Evolutionary conservation across 1,140 invertebrate species (phyloP).

Genomic region (Gyrodactylus salaris): DNA sequence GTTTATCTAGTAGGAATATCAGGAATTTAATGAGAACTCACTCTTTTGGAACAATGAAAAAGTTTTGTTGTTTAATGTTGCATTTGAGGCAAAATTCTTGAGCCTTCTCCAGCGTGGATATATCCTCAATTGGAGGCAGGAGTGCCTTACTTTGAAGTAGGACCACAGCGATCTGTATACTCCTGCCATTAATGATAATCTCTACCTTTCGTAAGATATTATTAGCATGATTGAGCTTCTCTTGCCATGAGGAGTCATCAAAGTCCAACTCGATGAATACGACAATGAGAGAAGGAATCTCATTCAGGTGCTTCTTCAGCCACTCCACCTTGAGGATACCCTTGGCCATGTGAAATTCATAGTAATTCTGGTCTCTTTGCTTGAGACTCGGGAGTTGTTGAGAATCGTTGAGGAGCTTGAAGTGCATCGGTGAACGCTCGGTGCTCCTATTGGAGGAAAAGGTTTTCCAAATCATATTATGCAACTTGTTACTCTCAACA

Average conservation of each 20-base stretch:
- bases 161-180: constrained; percentile 50
- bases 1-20: background rate
- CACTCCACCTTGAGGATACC: constrained; percentile 74
- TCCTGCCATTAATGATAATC: constrained; percentile 26
- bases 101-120: constrained; percentile 47
- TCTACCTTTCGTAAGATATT: constrained; percentile 44
- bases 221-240: constrained; percentile 63
- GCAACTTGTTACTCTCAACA: constrained; percentile 40
- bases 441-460: constrained; percentile 42
- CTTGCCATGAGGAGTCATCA: constrained; percentile 64
- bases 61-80: constrained; percentile 52
- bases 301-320: constrained; percentile 62
- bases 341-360: constrained; percentile 77
- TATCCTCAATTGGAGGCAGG: constrained; percentile 41
- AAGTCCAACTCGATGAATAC: constrained; percentile 85
- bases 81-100: constrained; percentile 51
- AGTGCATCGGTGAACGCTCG: constrained; percentile 45
- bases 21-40: background rate
- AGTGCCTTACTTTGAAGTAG: constrained; percentile 40
- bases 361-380: constrained; percentile 16
- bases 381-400: constrained; percentile 28
- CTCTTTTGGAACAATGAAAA: constrained; percentile 32
- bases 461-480: constrained; percentile 59
- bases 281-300: constrained; percentile 59
- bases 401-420: constrained; percentile 33